Conservation (phyloP, 2,888 invertebrate species). For the Lapara coniferarum region DNA sequence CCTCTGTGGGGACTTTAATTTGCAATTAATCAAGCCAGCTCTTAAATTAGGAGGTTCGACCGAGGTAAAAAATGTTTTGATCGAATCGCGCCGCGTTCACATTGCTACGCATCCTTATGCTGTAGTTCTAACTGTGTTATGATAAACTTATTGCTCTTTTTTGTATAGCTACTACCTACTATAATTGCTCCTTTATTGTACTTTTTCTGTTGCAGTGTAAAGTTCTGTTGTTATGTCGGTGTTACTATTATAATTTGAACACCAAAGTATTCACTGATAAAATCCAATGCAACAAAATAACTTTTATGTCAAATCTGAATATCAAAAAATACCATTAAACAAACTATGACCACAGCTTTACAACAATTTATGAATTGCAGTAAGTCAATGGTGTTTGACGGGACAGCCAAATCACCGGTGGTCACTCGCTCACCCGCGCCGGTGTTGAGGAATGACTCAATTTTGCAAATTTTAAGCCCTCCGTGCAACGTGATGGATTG, state of each 20-base stretch:
- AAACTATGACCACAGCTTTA: background rate
- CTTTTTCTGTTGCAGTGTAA: too few species aligned
- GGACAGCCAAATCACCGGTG: conserved; percentile 37
- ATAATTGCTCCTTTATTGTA: too few species aligned
- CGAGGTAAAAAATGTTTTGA: conserved; percentile 65
- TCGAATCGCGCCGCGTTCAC: conserved; percentile 22
- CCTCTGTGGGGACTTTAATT: conserved; percentile 77
- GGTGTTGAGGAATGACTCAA: conserved; percentile 60
- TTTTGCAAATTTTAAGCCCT: conserved; percentile 52
- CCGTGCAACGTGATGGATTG: conserved; percentile 57
- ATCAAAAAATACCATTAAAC: background rate
- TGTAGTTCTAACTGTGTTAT: background rate
- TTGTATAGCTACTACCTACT: too few species aligned
- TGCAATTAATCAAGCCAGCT: conserved; percentile 77
- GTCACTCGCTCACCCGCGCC: conserved; percentile 39
- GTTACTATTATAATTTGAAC: too few species aligned
- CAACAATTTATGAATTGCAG: conserved; percentile 35
- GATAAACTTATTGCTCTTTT: background rate
- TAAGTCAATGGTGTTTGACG: conserved; percentile 45
- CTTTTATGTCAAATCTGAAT: background rate
- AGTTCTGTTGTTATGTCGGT: too few species aligned
- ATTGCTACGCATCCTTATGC: conserved; percentile 1
- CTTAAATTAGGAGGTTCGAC: conserved; percentile 75
- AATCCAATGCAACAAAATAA: too few species aligned
- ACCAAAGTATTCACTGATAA: too few species aligned